phyloP scores from a whole-genome alignment of 2,888 invertebrate genomes.

The Eupsilia transversa region DNA sequence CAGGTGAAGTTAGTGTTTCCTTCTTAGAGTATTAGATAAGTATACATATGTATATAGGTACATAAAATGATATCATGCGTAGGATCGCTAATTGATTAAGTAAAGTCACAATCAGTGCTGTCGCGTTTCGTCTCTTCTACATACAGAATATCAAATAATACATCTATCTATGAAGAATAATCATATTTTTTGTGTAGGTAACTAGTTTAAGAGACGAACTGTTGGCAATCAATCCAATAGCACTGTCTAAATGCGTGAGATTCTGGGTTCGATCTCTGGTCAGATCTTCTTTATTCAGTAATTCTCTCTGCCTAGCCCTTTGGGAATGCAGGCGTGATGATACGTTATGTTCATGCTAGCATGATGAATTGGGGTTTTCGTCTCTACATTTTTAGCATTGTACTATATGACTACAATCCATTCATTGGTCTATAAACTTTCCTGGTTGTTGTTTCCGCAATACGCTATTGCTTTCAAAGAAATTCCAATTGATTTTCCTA shows the following conservation, averaged over 20 bases:
- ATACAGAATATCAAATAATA: not conserved
- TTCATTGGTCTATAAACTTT: not conserved
- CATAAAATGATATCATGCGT: conserved; percentile 44
- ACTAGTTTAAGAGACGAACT: not conserved
- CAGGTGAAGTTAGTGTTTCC: not conserved
- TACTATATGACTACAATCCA: not conserved
- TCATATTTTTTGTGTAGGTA: not conserved
- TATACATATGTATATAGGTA: conserved; percentile 11
- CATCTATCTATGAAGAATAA: not conserved
- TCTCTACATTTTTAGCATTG: not conserved
- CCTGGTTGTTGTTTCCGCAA: not conserved
- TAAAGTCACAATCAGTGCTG: conserved; percentile 36
- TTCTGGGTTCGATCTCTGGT: not conserved
- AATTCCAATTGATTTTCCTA: conserved; percentile 4
- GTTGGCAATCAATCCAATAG: not conserved
- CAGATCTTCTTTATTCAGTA: not conserved
- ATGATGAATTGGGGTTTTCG: not conserved
- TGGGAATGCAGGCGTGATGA: not conserved
- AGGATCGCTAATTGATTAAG: conserved; percentile 55
- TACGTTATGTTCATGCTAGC: not conserved
- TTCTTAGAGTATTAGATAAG: conserved; percentile 31
- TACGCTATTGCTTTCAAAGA: not conserved
- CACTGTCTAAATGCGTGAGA: not conserved
- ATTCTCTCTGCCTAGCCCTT: not conserved
- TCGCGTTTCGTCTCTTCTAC: conserved; percentile 4